These are phyloP conservation scores for Macaria liturata DNA, from an alignment of 2,888 invertebrate species.

Conservation along the genomic window DNA sequence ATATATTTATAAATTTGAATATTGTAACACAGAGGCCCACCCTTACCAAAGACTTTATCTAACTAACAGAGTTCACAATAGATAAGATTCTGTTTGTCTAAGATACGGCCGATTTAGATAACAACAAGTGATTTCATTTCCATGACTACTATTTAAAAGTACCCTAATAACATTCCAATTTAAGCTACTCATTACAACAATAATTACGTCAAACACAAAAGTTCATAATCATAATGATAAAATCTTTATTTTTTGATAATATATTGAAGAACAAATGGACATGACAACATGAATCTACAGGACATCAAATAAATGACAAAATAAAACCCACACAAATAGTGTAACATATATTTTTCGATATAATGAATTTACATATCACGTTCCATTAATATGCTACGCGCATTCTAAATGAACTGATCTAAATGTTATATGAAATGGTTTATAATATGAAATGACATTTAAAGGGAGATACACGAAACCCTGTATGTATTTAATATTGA, in stretches of 20 bases:
- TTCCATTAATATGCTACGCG: constrained; percentile 57
- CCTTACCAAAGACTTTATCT: constrained; percentile 40
- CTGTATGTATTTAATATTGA: constrained; percentile 31
- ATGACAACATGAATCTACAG: constrained; percentile 20
- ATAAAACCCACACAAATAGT: constrained; percentile 78
- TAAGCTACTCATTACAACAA: no score
- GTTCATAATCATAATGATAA: no score
- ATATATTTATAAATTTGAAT: constrained; percentile 32
- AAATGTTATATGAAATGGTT: constrained; percentile 39
- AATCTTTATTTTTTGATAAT: no score
- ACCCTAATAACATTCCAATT: constrained; percentile 4
- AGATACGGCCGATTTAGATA: constrained; percentile 53
- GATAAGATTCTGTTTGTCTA: constrained; percentile 54
- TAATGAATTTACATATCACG: constrained; percentile 77
- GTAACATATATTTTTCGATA: constrained; percentile 79
- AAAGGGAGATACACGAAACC: constrained; percentile 30
- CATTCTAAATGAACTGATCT: constrained; percentile 43
- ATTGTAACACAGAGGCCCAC: constrained; percentile 40
- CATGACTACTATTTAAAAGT: constrained; percentile 13
- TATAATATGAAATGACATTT: constrained; percentile 24
- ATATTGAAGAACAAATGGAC: neutral
- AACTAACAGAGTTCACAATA: constrained; percentile 42
- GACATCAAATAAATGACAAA: constrained; percentile 50
- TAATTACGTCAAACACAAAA: no score
- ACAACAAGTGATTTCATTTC: constrained; percentile 44